A percentile compares a stretch with the other conserved stretches of the same genome.
phyloP scores from a whole-genome alignment of 2,797 vertebrate species.

The Amazona ochrocephala region DNA sequence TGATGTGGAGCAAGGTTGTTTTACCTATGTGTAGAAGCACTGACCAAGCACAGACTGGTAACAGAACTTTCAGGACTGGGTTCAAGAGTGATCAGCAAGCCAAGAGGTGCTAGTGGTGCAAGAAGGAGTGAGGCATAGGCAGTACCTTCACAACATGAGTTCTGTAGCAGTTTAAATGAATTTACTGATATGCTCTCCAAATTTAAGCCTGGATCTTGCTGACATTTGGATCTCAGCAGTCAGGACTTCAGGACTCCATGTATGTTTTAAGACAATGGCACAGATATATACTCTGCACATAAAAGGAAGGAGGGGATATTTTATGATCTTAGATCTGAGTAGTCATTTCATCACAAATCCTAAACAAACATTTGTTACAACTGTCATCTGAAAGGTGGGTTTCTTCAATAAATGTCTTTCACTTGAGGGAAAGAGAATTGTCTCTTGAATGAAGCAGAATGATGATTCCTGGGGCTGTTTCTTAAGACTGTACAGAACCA shows the following conservation, averaged over 20 bases:
- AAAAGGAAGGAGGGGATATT: background rate
- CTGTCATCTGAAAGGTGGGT: background rate
- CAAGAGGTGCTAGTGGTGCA: background rate
- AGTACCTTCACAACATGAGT: background rate
- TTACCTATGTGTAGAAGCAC: background rate
- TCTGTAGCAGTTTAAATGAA: background rate
- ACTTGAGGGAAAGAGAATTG: background rate
- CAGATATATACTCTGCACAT: background rate
- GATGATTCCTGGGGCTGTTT: background rate
- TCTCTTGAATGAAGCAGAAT: background rate
- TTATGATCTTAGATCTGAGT: background rate
- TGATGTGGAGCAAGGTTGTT: fast-evolving
- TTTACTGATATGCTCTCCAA: background rate
- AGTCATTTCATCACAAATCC: background rate
- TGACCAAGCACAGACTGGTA: background rate
- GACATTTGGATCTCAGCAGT: background rate
- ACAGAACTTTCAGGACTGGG: background rate
- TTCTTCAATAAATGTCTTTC: background rate
- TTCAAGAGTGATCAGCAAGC: background rate
- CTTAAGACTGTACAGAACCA: background rate
- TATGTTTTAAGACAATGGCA: background rate
- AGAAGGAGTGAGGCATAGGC: background rate
- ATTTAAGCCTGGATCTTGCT: background rate
- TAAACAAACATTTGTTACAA: background rate
- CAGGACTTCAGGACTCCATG: too few relatives aligned